A percentile compares a stretch with the other conserved stretches of the same genome.
phyloP scores from a whole-genome alignment of 2,888 invertebrate genomes.

The Brachyptera risi region DNA sequence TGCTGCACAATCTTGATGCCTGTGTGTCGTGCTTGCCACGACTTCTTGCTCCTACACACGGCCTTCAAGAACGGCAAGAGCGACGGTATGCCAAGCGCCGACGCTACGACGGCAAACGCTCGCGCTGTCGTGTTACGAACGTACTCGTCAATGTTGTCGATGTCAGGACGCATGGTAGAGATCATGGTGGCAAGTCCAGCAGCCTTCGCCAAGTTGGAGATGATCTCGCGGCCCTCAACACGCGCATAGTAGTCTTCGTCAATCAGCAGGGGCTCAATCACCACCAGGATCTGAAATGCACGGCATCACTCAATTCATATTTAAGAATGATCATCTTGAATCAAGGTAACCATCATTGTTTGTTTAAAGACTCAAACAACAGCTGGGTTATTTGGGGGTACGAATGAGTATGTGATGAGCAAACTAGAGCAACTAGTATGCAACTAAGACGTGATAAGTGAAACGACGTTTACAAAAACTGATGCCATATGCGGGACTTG shows the following conservation, averaged over 20 bases:
- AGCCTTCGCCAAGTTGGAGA: constrained; percentile 98
- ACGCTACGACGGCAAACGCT: constrained; percentile 99
- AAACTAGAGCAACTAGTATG: too few relatives aligned
- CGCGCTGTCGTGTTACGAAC: constrained; percentile 98
- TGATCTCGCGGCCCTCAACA: constrained; percentile 98
- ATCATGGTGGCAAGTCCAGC: constrained; percentile 99
- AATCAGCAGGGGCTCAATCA: constrained; percentile 96
- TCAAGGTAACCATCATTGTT: too few relatives aligned
- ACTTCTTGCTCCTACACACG: constrained; percentile 98
- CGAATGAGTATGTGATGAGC: too few relatives aligned
- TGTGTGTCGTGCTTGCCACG: constrained; percentile 97
- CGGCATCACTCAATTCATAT: not conserved
- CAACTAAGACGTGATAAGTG: too few relatives aligned
- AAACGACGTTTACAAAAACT: too few relatives aligned
- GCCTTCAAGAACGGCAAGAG: constrained; percentile 97
- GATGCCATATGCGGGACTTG: too few relatives aligned
- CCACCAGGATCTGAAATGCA: constrained; percentile 77
- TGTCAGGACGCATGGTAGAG: constrained; percentile 99
- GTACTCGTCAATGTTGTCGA: constrained; percentile 99
- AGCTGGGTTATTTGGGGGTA: too few relatives aligned
- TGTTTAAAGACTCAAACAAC: too few relatives aligned
- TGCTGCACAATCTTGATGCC: constrained; percentile 99
- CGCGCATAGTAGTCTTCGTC: constrained; percentile 99
- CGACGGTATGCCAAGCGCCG: constrained; percentile 94
- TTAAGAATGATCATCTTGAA: not conserved